Evolutionary conservation across 2,113 vertebrate genomes (phyloP), one percentile per base, ranked within the genome.

Genomic region (Paratilapia polleni): DNA sequence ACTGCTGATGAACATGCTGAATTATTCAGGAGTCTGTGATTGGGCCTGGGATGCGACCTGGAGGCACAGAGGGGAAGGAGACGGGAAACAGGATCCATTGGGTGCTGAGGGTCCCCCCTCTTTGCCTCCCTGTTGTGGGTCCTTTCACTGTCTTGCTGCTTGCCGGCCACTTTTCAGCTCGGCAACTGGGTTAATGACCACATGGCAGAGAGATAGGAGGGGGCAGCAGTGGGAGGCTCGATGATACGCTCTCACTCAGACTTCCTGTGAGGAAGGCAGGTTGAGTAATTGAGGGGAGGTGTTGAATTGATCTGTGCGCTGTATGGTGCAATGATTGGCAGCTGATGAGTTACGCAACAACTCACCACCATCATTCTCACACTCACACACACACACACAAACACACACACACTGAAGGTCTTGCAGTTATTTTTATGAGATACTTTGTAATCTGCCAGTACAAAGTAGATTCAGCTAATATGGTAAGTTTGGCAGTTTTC

Each of bases 1-100:
- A 93, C 73, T 83, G 89, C 84, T 95, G 94, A 96, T 94, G 94
- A 95, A 89, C 87, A 68, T 15, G 81, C 86, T 96, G 94, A 95
- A 96, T 96, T 88, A 95, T 96, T 95, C 94, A 96, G 89, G 83
- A 91, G 86, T 60, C 82, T 82, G 60, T 94, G 94, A 94, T 96
- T 95, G 88, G 86, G 64, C 49, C 85, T 60, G 76, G 83, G 81
- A 84, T 14, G 70, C 13, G 41, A 82, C 88, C 31, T 5, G 43
- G 63, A 7, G 80, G 80, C 24, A 56, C 34, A 2, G 63, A 76
- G 56, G 47, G 56, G 74, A 85, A 74, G 34, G 61, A 68, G 82
- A n/a, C 86, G 60, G 63, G 85, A 89, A 87, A 82, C 41, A 38
- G 84, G 59, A 26, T 77, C 88, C 82, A 41, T 20, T 7, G 58